Evolutionary conservation across 2,888 invertebrate genomes (phyloP).

Genomic region (Eupithecia pulchellata): DNA sequence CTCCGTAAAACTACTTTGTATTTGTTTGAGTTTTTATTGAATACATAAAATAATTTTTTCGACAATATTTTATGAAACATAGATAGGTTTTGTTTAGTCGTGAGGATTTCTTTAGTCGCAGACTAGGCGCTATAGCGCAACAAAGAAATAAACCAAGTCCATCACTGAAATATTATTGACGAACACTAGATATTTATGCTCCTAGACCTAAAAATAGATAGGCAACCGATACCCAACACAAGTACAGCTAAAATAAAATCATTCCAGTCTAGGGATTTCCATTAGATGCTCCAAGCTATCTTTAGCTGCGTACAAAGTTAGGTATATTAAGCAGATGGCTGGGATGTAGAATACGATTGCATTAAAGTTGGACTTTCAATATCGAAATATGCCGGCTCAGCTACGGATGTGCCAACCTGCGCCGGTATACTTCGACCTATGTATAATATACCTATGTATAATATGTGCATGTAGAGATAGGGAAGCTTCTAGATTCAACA

Average conservation of each 20-base stretch:
- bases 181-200: too few species aligned
- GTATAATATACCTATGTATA: constrained; percentile 29
- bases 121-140: too few species aligned
- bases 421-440: constrained; percentile 38
- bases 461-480: constrained; percentile 31
- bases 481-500: constrained; percentile 4
- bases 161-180: too few species aligned
- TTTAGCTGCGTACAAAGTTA: constrained; percentile 41
- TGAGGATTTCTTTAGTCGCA: too few species aligned
- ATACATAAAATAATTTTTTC: neutral
- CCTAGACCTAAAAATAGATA: neutral
- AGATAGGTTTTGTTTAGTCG: neutral
- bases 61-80: neutral
- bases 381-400: constrained; percentile 70
- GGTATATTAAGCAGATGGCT: constrained; percentile 59
- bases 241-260: constrained; percentile 24
- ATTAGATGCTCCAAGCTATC: constrained; percentile 26
- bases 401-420: constrained; percentile 63
- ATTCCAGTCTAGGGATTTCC: constrained; percentile 17
- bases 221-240: neutral
- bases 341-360: constrained; percentile 61
- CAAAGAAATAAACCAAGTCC: too few species aligned
- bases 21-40: too few species aligned
- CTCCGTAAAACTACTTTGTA: neutral
- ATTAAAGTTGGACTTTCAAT: constrained; percentile 68